phyloP scores from a whole-genome alignment of 1,140 invertebrate genomes.

The Drosophila funebris region DNA sequence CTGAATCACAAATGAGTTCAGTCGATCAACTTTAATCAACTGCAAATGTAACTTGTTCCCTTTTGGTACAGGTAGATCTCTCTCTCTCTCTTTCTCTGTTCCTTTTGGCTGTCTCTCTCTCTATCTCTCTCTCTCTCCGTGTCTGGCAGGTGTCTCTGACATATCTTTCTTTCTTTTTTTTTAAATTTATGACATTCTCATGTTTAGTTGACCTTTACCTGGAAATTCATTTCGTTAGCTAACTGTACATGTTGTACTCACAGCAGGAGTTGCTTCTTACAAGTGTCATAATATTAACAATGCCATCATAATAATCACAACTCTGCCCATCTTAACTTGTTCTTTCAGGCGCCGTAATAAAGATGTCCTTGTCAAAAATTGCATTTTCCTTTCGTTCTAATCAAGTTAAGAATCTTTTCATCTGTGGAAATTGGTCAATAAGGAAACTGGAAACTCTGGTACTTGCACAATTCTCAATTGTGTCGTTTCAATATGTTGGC shows the following conservation, averaged over 20 bases:
- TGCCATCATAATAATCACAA: slow-evolving; percentile 45
- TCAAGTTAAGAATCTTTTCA: no score
- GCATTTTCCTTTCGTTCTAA: background rate
- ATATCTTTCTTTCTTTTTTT: slow-evolving; percentile 21
- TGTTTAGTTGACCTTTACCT: slow-evolving; percentile 26
- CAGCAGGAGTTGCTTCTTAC: slow-evolving; percentile 14
- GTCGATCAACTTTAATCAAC: slow-evolving; percentile 34
- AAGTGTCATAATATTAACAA: slow-evolving; percentile 66
- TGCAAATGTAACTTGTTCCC: background rate
- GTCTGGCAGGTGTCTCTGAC: slow-evolving; percentile 35
- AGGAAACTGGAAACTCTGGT: background rate
- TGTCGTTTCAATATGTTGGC: slow-evolving; percentile 46
- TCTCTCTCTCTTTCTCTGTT: background rate
- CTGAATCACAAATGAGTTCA: slow-evolving; percentile 41
- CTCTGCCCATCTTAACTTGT: background rate
- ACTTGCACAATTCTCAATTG: slow-evolving; percentile 16
- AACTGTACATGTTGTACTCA: slow-evolving; percentile 31
- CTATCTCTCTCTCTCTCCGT: background rate
- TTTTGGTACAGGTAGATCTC: background rate
- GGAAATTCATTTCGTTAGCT: slow-evolving; percentile 31
- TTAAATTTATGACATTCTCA: slow-evolving; percentile 56
- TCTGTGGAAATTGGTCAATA: background rate
- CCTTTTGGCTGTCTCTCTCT: background rate
- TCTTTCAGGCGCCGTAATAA: slow-evolving; percentile 2
- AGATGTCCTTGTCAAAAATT: background rate